Evolutionary conservation across 2,113 vertebrate species (phyloP).

Genomic region (Ammodytes marinus): DNA sequence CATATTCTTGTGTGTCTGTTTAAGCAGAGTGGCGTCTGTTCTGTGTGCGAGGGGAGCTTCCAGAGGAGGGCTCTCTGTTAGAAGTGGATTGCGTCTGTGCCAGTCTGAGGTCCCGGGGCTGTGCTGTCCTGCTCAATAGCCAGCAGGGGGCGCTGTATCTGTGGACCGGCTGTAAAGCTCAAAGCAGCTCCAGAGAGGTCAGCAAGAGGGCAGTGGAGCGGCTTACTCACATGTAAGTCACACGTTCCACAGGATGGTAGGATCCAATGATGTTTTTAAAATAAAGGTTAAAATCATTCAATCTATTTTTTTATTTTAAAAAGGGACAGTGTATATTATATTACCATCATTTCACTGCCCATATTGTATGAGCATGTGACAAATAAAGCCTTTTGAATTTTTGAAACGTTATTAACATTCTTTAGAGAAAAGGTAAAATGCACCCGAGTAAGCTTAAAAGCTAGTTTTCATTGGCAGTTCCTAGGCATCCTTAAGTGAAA

Average conservation of each 20-base stretch:
- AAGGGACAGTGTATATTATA: too few species aligned
- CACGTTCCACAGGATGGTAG: neutral
- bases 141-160: conserved; percentile 82
- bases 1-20: neutral
- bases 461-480: too few species aligned
- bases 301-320: too few species aligned
- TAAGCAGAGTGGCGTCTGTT: conserved; percentile 80
- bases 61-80: conserved; percentile 80
- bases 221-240: conserved; percentile 80
- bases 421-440: too few species aligned
- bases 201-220: conserved; percentile 75
- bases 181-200: conserved; percentile 76
- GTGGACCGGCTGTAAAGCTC: conserved; percentile 85
- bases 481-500: too few species aligned
- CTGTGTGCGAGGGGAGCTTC: conserved; percentile 81
- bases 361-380: too few species aligned
- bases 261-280: neutral
- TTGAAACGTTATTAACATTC: too few species aligned
- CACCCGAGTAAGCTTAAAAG: too few species aligned
- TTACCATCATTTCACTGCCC: too few species aligned
- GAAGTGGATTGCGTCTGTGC: conserved; percentile 81
- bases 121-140: conserved; percentile 77
- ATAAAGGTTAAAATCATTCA: neutral
- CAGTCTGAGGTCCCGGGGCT: conserved; percentile 84
- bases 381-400: too few species aligned